A percentile compares a stretch with the other conserved stretches of the same genome.
phyloP scores from a whole-genome alignment of 2,888 invertebrate species.

The Agrotis puta region DNA sequence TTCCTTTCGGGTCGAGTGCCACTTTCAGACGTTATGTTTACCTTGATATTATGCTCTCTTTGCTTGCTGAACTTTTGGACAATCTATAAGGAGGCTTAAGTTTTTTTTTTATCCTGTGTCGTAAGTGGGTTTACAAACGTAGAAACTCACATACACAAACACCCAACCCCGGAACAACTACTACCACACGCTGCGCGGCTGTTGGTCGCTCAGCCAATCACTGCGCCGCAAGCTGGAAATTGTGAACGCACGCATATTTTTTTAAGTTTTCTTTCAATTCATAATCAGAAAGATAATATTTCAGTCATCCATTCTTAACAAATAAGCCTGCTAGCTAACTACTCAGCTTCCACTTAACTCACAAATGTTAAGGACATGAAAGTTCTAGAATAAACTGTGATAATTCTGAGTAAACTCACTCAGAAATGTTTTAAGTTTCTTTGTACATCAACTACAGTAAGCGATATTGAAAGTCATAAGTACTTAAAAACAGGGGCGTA shows the following conservation, averaged over 20 bases:
- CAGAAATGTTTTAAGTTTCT: neutral
- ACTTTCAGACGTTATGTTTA: conserved; percentile 46
- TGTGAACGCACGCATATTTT: too few species aligned
- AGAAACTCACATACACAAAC: too few species aligned
- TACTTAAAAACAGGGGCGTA: neutral
- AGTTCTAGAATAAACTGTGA: neutral
- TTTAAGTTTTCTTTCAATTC: too few species aligned
- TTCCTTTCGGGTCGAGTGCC: conserved; percentile 42
- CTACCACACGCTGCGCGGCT: too few species aligned
- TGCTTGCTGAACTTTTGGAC: conserved; percentile 8
- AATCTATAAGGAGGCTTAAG: neutral
- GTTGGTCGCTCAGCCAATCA: too few species aligned
- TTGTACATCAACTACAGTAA: neutral
- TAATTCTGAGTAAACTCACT: neutral
- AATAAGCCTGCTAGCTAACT: neutral
- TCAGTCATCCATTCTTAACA: conserved; percentile 1
- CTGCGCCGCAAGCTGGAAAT: too few species aligned
- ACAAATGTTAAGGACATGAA: neutral
- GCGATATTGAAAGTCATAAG: neutral
- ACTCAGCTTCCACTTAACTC: neutral
- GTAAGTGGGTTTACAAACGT: too few species aligned
- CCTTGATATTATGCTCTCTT: conserved; percentile 23
- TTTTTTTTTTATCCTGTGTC: too few species aligned
- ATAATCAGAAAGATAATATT: neutral
- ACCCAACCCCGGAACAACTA: too few species aligned